Conservation (phyloP, 2,113 vertebrate species). For the Seriola rivoliana region DNA sequence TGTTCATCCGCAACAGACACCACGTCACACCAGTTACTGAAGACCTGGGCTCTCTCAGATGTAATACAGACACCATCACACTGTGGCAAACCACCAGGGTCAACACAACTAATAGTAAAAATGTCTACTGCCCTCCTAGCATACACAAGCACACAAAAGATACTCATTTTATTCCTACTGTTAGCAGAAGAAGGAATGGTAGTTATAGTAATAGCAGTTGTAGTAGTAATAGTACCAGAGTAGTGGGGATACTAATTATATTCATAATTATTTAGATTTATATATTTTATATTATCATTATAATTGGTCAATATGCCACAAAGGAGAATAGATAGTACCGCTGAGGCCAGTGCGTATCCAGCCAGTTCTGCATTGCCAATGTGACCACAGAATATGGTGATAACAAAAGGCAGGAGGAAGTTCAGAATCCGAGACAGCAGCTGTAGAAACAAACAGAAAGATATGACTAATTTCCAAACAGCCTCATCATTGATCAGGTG, state of each 20-base stretch:
- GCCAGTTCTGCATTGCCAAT: constrained; percentile 92
- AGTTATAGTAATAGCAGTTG: background rate
- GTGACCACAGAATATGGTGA: constrained; percentile 93
- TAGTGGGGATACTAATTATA: background rate
- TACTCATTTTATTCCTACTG: background rate
- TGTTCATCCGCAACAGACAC: no score
- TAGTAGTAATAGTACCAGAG: background rate
- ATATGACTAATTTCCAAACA: background rate
- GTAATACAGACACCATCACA: background rate
- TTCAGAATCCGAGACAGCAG: constrained; percentile 89
- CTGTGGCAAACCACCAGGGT: background rate
- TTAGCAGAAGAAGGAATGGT: background rate
- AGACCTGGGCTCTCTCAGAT: background rate
- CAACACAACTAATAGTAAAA: background rate
- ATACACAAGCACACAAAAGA: background rate
- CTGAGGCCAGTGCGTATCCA: constrained; percentile 91
- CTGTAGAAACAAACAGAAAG: constrained; percentile 74
- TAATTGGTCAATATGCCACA: background rate
- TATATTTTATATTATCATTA: background rate
- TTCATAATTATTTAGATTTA: background rate
- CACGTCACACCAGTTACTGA: background rate
- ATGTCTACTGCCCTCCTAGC: background rate
- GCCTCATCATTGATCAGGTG: background rate
- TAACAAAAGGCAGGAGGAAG: constrained; percentile 90
- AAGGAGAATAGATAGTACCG: constrained; percentile 79